These are phyloP conservation scores for Cladorhizidae sp. DNA, from an alignment of 37 sponge, comb jelly and placozoan species.

Conservation along the genomic window DNA sequence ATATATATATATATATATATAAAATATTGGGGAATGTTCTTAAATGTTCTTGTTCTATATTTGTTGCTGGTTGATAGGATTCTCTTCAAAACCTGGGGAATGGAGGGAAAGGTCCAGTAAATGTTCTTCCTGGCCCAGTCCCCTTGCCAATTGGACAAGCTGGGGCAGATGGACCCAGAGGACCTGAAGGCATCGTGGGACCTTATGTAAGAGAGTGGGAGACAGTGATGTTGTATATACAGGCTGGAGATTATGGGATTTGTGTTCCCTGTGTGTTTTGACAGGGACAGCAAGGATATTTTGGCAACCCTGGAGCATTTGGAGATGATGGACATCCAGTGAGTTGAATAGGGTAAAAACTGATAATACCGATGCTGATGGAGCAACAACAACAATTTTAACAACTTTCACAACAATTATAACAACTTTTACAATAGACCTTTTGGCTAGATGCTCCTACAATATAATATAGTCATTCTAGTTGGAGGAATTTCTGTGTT, in stretches of 20 bases:
- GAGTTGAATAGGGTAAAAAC: not conserved
- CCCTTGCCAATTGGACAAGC: conserved; percentile 70
- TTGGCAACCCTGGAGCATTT: conserved; percentile 41
- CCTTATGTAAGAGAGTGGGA: conserved; percentile 16
- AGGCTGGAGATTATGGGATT: not conserved
- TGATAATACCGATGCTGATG: not conserved
- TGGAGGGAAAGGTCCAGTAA: conserved; percentile 58
- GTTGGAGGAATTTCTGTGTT: no score
- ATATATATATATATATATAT: no score
- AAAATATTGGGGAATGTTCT: no score
- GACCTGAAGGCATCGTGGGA: conserved; percentile 52
- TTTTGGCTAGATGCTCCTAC: no score
- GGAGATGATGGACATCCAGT: conserved; percentile 60
- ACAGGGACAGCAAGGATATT: conserved; percentile 49
- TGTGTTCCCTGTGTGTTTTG: not conserved
- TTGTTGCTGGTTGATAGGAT: not conserved
- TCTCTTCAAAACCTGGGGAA: conserved; percentile 24
- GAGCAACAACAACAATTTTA: not conserved
- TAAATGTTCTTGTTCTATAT: not conserved
- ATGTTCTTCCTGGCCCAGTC: conserved; percentile 33
- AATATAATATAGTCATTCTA: no score
- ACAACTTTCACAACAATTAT: no score
- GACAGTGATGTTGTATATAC: not conserved
- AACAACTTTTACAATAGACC: no score
- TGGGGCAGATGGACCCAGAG: conserved; percentile 51